Evolutionary conservation across 2,888 invertebrate genomes (phyloP).

Genomic region (Athetis lepigone): DNA sequence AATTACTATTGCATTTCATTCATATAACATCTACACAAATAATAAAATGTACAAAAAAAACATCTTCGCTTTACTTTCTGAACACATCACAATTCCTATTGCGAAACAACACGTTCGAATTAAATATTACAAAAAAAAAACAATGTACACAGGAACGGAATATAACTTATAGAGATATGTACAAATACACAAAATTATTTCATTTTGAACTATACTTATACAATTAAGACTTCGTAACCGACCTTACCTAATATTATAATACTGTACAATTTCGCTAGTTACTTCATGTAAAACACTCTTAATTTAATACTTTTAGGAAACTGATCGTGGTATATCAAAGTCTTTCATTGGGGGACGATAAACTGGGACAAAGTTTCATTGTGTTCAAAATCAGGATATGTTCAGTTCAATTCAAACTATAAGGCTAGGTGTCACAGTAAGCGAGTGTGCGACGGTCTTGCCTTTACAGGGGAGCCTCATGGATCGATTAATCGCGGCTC

Average conservation of each 20-base stretch:
- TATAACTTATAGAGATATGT: slow-evolving; percentile 87
- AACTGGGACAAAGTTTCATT: slow-evolving; percentile 71
- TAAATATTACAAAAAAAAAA: slow-evolving; percentile 73
- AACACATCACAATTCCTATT: slow-evolving; percentile 89
- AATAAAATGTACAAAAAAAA: slow-evolving; percentile 85
- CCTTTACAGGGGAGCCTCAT: slow-evolving; percentile 35
- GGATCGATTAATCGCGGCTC: slow-evolving; percentile 17
- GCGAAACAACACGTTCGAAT: slow-evolving; percentile 66
- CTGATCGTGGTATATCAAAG: slow-evolving; percentile 84
- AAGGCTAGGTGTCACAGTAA: slow-evolving; percentile 49
- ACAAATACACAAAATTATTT: slow-evolving; percentile 86
- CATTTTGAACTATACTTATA: slow-evolving; percentile 85
- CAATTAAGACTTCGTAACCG: slow-evolving; percentile 82
- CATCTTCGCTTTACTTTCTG: slow-evolving; percentile 78
- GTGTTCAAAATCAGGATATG: slow-evolving; percentile 76
- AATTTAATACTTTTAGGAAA: slow-evolving; percentile 85
- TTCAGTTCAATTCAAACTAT: slow-evolving; percentile 79
- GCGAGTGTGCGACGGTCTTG: slow-evolving; percentile 25
- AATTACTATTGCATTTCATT: slow-evolving; percentile 90
- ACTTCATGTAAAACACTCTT: slow-evolving; percentile 86
- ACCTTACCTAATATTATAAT: slow-evolving; percentile 87
- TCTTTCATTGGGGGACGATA: slow-evolving; percentile 74
- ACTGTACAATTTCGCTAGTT: slow-evolving; percentile 91
- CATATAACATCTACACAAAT: slow-evolving; percentile 85
- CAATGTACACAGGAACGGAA: slow-evolving; percentile 89